Evolutionary conservation across 2,113 vertebrate species (phyloP).

Genomic region (Cyrtonyx montezumae): DNA sequence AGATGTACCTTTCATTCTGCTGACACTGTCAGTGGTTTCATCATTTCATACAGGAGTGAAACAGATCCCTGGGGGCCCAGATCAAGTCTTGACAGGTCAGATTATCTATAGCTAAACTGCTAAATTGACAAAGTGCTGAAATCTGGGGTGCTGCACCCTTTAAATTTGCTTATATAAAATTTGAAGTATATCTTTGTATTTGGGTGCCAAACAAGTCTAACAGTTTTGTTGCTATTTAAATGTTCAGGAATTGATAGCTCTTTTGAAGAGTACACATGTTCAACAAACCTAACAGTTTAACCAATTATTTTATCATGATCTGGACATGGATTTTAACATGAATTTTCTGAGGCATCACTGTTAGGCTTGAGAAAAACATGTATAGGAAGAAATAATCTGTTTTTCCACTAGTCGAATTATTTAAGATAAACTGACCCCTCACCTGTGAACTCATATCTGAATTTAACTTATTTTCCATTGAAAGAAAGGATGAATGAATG

Average conservation of each 20-base stretch:
- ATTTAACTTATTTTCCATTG: not conserved
- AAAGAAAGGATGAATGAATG: not conserved
- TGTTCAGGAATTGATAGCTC: not conserved
- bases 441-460: not conserved
- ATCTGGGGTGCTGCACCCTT: not conserved
- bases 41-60: not conserved
- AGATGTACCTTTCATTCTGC: not conserved
- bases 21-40: not conserved
- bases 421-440: not conserved
- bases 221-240: not conserved
- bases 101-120: slow-evolving; percentile 19
- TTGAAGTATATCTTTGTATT: not conserved
- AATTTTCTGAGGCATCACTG: not conserved
- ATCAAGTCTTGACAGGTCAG: slow-evolving; percentile 56
- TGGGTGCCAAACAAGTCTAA: not conserved
- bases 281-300: not conserved
- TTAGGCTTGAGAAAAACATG: not conserved
- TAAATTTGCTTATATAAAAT: not conserved
- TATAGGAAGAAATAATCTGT: not conserved
- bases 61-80: slow-evolving; percentile 19
- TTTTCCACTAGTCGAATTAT: not conserved
- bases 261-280: not conserved
- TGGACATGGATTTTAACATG: not conserved
- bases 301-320: not conserved
- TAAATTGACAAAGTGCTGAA: not conserved